These are phyloP conservation scores for Dilophus febrilis DNA, from an alignment of 2,888 invertebrate species.

Conservation along the genomic window DNA sequence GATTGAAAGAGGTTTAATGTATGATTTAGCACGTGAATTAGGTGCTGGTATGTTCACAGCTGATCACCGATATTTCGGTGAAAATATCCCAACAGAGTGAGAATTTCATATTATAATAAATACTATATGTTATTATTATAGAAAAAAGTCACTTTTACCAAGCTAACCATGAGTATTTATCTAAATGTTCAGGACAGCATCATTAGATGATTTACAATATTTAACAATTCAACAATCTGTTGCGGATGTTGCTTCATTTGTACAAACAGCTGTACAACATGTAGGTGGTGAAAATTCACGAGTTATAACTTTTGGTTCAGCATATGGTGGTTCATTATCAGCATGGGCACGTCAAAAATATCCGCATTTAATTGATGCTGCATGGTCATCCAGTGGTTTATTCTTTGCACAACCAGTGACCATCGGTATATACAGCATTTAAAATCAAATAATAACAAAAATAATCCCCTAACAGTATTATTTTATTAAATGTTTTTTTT, in stretches of 20 bases:
- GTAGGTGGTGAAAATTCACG: background rate
- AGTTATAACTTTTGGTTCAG: constrained; percentile 5
- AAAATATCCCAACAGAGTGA: background rate
- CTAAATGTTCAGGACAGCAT: background rate
- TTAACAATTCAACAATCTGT: constrained; percentile 4
- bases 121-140: background rate
- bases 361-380: constrained; percentile 6
- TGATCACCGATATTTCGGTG: background rate
- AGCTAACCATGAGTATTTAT: background rate
- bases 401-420: background rate
- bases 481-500: background rate
- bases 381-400: constrained; percentile 5
- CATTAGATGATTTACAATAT: constrained; percentile 3
- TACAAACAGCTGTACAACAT: background rate
- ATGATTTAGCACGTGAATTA: background rate
- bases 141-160: background rate
- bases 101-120: background rate
- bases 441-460: too few species aligned
- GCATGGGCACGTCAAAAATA: constrained; percentile 6
- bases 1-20: background rate
- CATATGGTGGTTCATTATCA: constrained; percentile 5
- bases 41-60: background rate
- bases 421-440: too few species aligned
- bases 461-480: too few species aligned
- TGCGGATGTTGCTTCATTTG: constrained; percentile 6